A percentile compares a stretch with the other conserved stretches of the same genome.
Conservation (phyloP, 2,888 invertebrate genomes). For the Cremastobaeus sp. region DNA sequence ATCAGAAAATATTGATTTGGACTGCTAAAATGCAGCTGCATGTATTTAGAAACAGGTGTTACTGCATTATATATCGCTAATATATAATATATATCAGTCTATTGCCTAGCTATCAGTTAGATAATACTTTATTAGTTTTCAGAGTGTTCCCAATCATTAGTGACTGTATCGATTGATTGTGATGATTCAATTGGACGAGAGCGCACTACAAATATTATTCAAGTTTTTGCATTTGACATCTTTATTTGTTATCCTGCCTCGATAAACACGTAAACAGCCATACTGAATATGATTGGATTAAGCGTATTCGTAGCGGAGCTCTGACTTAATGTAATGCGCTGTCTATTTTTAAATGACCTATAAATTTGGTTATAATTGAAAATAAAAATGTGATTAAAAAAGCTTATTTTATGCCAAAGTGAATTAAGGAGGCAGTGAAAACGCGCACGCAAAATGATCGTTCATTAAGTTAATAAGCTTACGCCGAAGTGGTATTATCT, state of each 20-base stretch:
- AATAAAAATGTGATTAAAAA: slow-evolving; percentile 26
- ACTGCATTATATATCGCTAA: too few species aligned
- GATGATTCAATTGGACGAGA: too few species aligned
- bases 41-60: too few species aligned
- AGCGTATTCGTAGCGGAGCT: slow-evolving; percentile 2
- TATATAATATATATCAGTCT: too few species aligned
- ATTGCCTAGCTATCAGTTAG: too few species aligned
- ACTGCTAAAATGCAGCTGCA: too few species aligned
- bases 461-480: slow-evolving; percentile 48
- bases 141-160: too few species aligned
- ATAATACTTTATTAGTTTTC: not conserved
- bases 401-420: slow-evolving; percentile 8
- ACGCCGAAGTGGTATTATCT: slow-evolving; percentile 24
- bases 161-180: too few species aligned
- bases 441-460: slow-evolving; percentile 19
- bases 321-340: not conserved
- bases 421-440: slow-evolving; percentile 22
- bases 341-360: slow-evolving; percentile 3
- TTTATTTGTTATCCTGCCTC: not conserved
- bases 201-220: too few species aligned
- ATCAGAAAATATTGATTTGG: too few species aligned
- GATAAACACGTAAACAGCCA: not conserved
- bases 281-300: slow-evolving; percentile 17
- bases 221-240: too few species aligned
- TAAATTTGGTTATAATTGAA: slow-evolving; percentile 14